Percentiles rank a stretch among this genome's conserved stretches.
These are phyloP conservation scores for Enteromius fasciolatus DNA, from an alignment of 2,797 vertebrate genomes.

Conservation along the genomic window DNA sequence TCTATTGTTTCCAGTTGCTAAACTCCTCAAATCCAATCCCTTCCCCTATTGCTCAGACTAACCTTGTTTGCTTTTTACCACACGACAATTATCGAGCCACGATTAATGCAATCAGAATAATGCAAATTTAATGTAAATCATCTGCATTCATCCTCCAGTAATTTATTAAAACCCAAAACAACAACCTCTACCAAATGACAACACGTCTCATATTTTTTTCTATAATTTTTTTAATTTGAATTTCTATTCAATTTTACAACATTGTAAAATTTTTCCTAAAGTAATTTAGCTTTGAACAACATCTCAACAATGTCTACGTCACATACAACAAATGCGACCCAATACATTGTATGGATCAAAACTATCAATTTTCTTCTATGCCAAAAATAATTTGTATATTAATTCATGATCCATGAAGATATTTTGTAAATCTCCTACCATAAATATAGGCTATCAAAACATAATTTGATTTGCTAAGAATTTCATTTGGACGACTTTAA, in stretches of 20 bases:
- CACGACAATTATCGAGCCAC: not conserved
- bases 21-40: constrained; percentile 58
- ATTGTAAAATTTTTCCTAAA: not conserved
- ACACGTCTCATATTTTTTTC: not conserved
- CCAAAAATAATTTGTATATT: no score
- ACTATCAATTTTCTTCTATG: no score
- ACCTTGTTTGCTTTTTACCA: constrained; percentile 8
- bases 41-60: constrained; percentile 47
- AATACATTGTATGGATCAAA: no score
- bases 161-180: constrained; percentile 9
- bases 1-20: constrained; percentile 70
- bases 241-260: not conserved
- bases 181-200: not conserved
- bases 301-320: not conserved
- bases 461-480: no score
- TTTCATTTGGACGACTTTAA: no score
- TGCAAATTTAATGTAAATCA: constrained; percentile 10
- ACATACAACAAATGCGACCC: not conserved
- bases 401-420: no score
- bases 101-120: constrained; percentile 17
- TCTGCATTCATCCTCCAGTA: not conserved
- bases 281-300: not conserved
- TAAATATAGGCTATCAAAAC: no score
- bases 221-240: not conserved
- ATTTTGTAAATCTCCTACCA: no score